phyloP scores from a whole-genome alignment of 1,140 invertebrate genomes.

The Rhynchophorus ferrugineus region DNA sequence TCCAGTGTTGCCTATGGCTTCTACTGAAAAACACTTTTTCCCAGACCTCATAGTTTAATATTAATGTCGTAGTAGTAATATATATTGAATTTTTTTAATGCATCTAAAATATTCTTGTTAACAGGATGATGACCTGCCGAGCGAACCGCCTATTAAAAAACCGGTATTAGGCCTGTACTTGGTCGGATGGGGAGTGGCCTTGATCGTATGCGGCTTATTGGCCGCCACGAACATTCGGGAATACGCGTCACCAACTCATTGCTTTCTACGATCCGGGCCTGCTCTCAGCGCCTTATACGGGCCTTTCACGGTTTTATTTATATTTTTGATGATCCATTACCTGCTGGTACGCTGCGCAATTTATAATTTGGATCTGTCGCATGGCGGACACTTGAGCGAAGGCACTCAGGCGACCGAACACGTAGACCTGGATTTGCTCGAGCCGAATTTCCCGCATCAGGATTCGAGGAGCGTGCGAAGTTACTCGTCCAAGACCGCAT shows the following conservation, averaged over 20 bases:
- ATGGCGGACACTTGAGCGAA: slow-evolving; percentile 65
- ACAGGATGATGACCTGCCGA: slow-evolving; percentile 60
- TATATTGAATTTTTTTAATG: too few species aligned
- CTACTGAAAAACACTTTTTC: too few species aligned
- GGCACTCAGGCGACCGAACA: slow-evolving; percentile 76
- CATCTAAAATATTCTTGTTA: too few species aligned
- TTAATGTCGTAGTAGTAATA: too few species aligned
- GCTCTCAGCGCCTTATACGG: slow-evolving; percentile 74
- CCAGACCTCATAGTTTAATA: too few species aligned
- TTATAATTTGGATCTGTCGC: slow-evolving; percentile 48
- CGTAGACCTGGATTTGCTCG: slow-evolving; percentile 69
- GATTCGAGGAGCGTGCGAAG: slow-evolving; percentile 56
- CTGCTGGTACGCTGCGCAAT: slow-evolving; percentile 70
- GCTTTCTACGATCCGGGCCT: slow-evolving; percentile 72
- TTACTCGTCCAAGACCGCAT: slow-evolving; percentile 51
- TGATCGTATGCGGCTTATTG: slow-evolving; percentile 84
- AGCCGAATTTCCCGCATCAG: slow-evolving; percentile 49
- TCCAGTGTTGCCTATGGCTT: too few species aligned
- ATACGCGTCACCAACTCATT: slow-evolving; percentile 75
- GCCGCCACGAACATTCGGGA: slow-evolving; percentile 81
- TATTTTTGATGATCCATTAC: slow-evolving; percentile 66
- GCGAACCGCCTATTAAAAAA: slow-evolving; percentile 68
- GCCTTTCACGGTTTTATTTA: slow-evolving; percentile 63
- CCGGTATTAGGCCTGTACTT: slow-evolving; percentile 80
- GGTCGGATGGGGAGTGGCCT: slow-evolving; percentile 83